Evolutionary conservation across 2,888 invertebrate genomes (phyloP), one percentile per base, ranked within the genome.

Genomic region (Ophioninae sp.): DNA sequence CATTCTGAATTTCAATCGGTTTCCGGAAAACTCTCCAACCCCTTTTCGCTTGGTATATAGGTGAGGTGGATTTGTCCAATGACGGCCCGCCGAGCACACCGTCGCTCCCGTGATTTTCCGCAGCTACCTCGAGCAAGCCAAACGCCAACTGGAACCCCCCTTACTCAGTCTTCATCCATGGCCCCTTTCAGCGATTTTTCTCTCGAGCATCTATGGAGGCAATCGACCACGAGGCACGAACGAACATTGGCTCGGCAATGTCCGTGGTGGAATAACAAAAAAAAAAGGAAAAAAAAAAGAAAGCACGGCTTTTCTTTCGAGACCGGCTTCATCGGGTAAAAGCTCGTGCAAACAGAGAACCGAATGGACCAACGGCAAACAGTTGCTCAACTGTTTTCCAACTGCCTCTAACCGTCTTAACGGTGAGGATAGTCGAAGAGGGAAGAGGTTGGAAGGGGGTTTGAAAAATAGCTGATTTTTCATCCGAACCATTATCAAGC

Each of bases 1-100:
- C 86, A 86, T 86, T 86, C 85, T 85, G 88, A 87, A 88, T 88
- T 87, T 87, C 88, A 88, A 88, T 87, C 85, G 85, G 58, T 78
- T 81, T 69, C 64, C 65, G 73, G 78, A 77, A 81, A 75, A 61
- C 8, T 61, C 72, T 51, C 76, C 51, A 37, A 65, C 59, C 67
- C 68, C 61, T 51, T 39, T 69, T 41, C 59, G 30, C 30, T 30
- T 30, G 30, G 17, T 22, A 63, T 63, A 23, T 65, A 65, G n/a
- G 41, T 68, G 51, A 51, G 30, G 51, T 23, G 37, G 58, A n/a
- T 59, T 9, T 23, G 69, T 10, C 56, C 58, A 73, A 77, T 73
- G 73, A 64, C 77, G 72, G 63, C 73, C 63, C 44, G 61, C 64
- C 77, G 68, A 79, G 75, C 72, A 76, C 75, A 20, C 68, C 58